Evolutionary conservation across 2,888 invertebrate genomes (phyloP).

Genomic region (Hoplodrina ambigua): DNA sequence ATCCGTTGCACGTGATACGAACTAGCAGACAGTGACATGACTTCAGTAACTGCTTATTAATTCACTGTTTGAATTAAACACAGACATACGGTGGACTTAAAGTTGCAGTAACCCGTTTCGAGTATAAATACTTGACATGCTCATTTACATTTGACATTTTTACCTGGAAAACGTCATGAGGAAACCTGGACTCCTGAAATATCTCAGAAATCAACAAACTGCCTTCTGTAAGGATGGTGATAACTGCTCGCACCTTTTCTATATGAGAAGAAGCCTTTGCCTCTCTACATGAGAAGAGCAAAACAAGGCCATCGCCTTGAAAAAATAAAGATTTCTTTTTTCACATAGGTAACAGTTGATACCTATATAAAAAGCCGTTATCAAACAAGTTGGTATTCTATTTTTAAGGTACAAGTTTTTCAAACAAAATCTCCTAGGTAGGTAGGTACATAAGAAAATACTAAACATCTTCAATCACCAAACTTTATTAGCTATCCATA

Average conservation of each 20-base stretch:
- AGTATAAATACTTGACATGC: not conserved
- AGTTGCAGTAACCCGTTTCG: not conserved
- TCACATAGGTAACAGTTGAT: not conserved
- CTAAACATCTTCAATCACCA: constrained; percentile 3
- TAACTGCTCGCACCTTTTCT: no score
- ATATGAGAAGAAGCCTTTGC: no score
- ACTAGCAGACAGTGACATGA: not conserved
- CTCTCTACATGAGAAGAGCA: no score
- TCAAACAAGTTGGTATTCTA: not conserved
- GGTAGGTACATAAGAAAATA: not conserved
- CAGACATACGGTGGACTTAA: not conserved
- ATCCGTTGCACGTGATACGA: constrained; percentile 9
- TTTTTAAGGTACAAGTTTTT: not conserved
- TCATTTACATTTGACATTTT: no score
- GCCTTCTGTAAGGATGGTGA: no score
- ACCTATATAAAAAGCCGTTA: not conserved
- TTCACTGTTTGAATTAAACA: not conserved
- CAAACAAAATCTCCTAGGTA: not conserved
- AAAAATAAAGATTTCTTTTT: no score
- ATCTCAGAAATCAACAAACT: no score
- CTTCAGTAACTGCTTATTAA: not conserved
- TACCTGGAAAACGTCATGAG: no score
- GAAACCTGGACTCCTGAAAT: no score
- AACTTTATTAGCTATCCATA: constrained; percentile 7
- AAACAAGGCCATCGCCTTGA: no score